These are phyloP conservation scores for Vicugna pacos DNA, from an alignment of 2,113 vertebrate genomes.

Conservation along the genomic window DNA sequence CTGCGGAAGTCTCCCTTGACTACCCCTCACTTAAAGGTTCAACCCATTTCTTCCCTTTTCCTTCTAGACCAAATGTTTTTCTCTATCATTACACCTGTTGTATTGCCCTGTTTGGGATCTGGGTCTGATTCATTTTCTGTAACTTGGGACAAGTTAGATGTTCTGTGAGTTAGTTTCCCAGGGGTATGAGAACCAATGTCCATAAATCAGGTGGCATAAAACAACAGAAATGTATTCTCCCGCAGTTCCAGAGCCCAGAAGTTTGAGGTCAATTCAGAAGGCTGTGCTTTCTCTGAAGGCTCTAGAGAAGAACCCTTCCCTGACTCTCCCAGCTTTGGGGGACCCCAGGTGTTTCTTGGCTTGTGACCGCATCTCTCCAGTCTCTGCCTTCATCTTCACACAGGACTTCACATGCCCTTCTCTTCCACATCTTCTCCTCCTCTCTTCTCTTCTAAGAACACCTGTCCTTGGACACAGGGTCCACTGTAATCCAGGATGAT, in stretches of 20 bases:
- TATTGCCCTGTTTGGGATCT: not conserved
- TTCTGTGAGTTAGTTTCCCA: not conserved
- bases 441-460: not conserved
- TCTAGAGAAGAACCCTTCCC: not conserved
- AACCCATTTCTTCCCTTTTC: not conserved
- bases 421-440: not conserved
- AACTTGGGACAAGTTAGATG: not conserved
- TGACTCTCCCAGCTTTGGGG: no score
- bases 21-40: not conserved
- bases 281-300: not conserved
- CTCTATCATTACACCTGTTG: not conserved
- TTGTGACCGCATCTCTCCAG: not conserved
- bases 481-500: not conserved
- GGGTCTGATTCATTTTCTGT: not conserved
- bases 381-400: not conserved
- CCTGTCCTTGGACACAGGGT: not conserved
- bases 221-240: not conserved
- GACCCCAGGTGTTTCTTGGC: not conserved
- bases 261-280: not conserved
- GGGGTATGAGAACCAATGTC: not conserved
- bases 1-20: not conserved
- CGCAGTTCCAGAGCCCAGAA: not conserved
- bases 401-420: not conserved
- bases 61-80: no score
- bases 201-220: not conserved